Percentiles rank a stretch among this genome's conserved stretches.
These are phyloP conservation scores for Dendropsophus ebraccatus DNA, from an alignment of 2,113 vertebrate genomes.

Conservation along the genomic window DNA sequence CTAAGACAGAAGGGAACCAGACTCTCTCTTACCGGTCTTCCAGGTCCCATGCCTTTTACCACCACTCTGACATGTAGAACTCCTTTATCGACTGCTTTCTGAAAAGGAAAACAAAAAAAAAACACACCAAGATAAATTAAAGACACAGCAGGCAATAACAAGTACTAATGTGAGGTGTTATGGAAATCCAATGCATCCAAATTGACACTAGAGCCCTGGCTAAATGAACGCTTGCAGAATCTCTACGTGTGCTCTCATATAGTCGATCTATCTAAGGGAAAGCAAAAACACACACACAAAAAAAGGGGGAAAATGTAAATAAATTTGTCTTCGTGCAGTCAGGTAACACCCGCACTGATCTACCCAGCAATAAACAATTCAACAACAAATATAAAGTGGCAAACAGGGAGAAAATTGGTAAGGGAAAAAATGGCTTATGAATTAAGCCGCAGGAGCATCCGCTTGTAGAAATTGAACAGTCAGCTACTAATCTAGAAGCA, in stretches of 20 bases:
- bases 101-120: constrained; percentile 33
- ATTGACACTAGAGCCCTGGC: not conserved
- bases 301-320: constrained; percentile 25
- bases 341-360: constrained; percentile 29
- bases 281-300: not conserved
- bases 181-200: not conserved
- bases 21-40: constrained; percentile 80
- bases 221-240: not conserved
- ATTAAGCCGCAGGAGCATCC: constrained; percentile 52
- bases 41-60: constrained; percentile 92
- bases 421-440: constrained; percentile 41
- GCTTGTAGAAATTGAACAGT: constrained; percentile 49
- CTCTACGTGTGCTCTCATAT: not conserved
- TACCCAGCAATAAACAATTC: constrained; percentile 51
- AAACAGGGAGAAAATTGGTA: constrained; percentile 54
- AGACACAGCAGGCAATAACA: no score
- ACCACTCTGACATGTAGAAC: constrained; percentile 84
- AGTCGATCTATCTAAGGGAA: not conserved
- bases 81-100: constrained; percentile 88
- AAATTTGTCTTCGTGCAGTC: constrained; percentile 10
- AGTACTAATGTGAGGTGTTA: not conserved
- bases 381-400: constrained; percentile 50
- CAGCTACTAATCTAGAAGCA: constrained; percentile 49
- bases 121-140: not conserved
- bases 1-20: no score